Percentiles rank a stretch among this genome's conserved stretches.
phyloP scores from a whole-genome alignment of 1,140 invertebrate genomes.

The Conus betulinus region DNA sequence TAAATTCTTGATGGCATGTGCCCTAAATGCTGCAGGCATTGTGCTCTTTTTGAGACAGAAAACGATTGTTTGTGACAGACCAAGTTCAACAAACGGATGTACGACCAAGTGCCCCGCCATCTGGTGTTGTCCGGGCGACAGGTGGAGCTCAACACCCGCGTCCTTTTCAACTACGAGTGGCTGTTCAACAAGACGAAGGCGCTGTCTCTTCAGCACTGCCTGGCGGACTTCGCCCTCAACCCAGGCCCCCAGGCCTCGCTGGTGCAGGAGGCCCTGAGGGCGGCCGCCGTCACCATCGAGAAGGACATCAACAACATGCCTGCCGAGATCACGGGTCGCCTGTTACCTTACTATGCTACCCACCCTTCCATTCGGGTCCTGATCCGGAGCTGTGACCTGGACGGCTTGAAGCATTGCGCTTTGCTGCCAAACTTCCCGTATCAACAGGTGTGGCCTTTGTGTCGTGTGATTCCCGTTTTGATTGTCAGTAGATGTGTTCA shows the following conservation, averaged over 20 bases:
- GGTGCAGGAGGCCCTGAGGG: conserved; percentile 63
- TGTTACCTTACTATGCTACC: conserved; percentile 67
- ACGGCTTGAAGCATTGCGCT: conserved; percentile 66
- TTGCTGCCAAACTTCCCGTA: conserved; percentile 71
- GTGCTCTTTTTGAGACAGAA: too few species aligned
- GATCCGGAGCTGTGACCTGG: conserved; percentile 67
- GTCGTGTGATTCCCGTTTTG: too few species aligned
- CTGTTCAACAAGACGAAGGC: conserved; percentile 72
- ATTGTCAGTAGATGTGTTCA: too few species aligned
- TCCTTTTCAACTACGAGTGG: conserved; percentile 74
- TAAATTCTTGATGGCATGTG: too few species aligned
- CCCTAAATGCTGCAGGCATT: too few species aligned
- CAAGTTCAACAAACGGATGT: conserved; percentile 69
- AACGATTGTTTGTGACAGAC: not conserved
- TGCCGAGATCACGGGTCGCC: conserved; percentile 65
- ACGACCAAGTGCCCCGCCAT: conserved; percentile 70
- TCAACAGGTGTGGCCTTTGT: conserved; percentile 45
- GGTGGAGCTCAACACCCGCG: conserved; percentile 64
- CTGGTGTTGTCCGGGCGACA: conserved; percentile 61
- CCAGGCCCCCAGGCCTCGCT: conserved; percentile 63
- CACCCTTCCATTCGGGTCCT: conserved; percentile 66
- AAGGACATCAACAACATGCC: conserved; percentile 66
- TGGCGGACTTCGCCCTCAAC: conserved; percentile 67
- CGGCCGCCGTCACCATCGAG: conserved; percentile 59
- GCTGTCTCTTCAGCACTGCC: conserved; percentile 67